Base-by-base conservation (phyloP, 37 sponge, comb jelly and placozoan species). In the Axinella damicornis region DNA sequence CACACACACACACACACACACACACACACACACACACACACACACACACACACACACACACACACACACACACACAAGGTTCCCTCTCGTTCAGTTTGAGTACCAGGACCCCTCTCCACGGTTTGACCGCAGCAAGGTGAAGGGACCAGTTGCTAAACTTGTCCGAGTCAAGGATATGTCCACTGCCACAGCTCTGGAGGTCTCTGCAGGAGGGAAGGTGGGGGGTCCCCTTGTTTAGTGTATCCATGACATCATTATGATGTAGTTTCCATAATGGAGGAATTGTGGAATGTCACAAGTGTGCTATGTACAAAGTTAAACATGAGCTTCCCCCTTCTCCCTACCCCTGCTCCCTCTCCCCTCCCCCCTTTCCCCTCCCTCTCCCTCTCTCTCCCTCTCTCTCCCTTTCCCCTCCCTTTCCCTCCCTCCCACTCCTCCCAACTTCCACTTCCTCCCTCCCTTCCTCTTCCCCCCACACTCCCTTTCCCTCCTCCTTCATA, bases 181-280 rank as follows among this genome's bases (percentile, higher is more conserved):
- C 17, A 55, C 80, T 66, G 96, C 98, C 65, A 93, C 97, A 76
- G 95, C 98, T n/a, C 87, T 97, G 39, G 98, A 97, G 46, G 96
- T 97, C 16, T 76, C 96, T 38, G 98, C 98, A 65, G 96, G 96
- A 56, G 91, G 88, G 57, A 93, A 75, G 94, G 98, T 97, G 58
- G 69, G 81, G 46, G 9, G 46, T 12, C 9, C 46, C 46, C 46
- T 46, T 46, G n/a, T n/a, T n/a, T n/a, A n/a, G n/a, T n/a, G n/a
- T 46, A 46, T 12, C 9, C 9, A 46, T 46, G 46, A n/a, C n/a
- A n/a, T n/a, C n/a, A n/a, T n/a, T n/a, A n/a, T n/a, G n/a, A n/a
- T n/a, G n/a, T n/a, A n/a, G n/a, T n/a, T n/a, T n/a, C n/a, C n/a
- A n/a, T n/a, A n/a, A n/a, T n/a, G n/a, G n/a, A n/a, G n/a, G n/a